Percentiles rank a stretch among this genome's conserved stretches.
Evolutionary conservation across 2,797 vertebrate species (phyloP).

Genomic region (Protosalanx chinensis): DNA sequence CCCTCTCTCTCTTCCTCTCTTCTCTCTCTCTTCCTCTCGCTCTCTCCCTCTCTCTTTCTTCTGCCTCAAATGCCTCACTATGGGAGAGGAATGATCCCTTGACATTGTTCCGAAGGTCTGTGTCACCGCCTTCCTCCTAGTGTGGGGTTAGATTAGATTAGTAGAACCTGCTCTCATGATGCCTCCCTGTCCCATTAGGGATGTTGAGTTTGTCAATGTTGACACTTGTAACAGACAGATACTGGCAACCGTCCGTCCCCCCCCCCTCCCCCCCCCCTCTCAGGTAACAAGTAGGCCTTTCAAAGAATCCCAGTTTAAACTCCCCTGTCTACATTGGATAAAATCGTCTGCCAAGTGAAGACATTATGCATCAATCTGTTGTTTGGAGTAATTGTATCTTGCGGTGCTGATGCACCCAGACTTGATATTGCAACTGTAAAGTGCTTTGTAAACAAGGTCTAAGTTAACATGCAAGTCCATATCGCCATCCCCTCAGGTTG

Average conservation of each 20-base stretch:
- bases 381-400: no score
- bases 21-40: neutral
- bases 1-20: constrained; percentile 6
- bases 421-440: neutral
- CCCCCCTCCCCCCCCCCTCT: no score
- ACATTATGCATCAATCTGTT: neutral
- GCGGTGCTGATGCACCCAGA: no score
- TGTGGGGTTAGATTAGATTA: neutral
- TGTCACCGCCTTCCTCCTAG: neutral
- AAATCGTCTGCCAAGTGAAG: neutral
- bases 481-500: neutral
- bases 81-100: neutral
- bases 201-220: neutral
- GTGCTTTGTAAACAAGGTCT: neutral
- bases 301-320: no score
- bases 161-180: neutral
- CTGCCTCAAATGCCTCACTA: neutral
- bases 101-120: neutral
- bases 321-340: no score
- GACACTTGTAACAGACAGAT: no score
- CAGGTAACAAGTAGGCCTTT: no score
- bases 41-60: constrained; percentile 9
- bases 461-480: neutral
- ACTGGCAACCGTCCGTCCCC: no score
- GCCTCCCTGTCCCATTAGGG: neutral